Percentiles rank a stretch among this genome's conserved stretches.
These are phyloP conservation scores for Netelia inedita DNA, from an alignment of 2,888 invertebrate species.

Conservation along the genomic window DNA sequence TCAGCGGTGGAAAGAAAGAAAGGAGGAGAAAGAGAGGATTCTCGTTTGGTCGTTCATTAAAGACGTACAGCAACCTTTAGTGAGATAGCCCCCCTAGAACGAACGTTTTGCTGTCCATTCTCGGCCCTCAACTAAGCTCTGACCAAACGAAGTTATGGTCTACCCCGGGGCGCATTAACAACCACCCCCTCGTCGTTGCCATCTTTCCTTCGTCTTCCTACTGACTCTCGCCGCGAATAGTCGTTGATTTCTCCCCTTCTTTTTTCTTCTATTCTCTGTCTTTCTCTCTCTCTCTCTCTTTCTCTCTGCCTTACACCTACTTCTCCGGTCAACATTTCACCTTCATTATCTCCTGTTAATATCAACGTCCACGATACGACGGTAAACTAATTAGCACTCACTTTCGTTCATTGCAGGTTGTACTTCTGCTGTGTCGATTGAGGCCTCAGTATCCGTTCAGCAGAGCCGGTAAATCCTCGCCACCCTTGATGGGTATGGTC, in stretches of 20 bases:
- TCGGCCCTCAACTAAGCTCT: constrained; percentile 68
- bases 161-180: constrained; percentile 68
- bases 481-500: constrained; percentile 96
- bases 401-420: constrained; percentile 89
- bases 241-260: constrained; percentile 51
- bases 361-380: constrained; percentile 37
- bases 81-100: constrained; percentile 53
- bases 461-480: constrained; percentile 94
- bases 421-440: constrained; percentile 95
- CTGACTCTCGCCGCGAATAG: constrained; percentile 21
- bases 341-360: constrained; percentile 65
- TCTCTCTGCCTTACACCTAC: neutral
- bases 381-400: constrained; percentile 8
- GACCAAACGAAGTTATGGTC: constrained; percentile 73
- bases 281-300: neutral
- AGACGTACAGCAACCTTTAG: constrained; percentile 60
- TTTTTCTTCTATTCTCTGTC: constrained; percentile 17
- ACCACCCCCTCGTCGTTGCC: constrained; percentile 58
- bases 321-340: constrained; percentile 51
- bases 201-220: constrained; percentile 39
- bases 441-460: constrained; percentile 97
- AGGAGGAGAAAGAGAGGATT: constrained; percentile 46
- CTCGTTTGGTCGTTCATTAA: constrained; percentile 67
- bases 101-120: constrained; percentile 68
- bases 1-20: constrained; percentile 25